These are phyloP conservation scores for Agriopis aurantiaria DNA, from an alignment of 2,888 invertebrate species.

Conservation along the genomic window DNA sequence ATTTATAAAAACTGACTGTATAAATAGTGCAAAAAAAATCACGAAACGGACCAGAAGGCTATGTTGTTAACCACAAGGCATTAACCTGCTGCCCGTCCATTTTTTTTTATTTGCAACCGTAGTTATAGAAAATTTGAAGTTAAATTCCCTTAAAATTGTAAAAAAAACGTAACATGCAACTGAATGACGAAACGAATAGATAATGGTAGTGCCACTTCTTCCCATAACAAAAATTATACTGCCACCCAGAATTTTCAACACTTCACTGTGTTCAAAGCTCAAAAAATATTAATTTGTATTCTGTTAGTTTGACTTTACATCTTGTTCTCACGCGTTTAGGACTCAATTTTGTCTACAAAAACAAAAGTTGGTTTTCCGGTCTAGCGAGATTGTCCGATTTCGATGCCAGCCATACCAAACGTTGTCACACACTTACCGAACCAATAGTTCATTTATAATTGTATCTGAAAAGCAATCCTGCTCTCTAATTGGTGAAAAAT, in stretches of 20 bases:
- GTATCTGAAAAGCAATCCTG: conserved; percentile 26
- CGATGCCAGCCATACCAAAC: conserved; percentile 9
- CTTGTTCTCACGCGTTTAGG: not conserved
- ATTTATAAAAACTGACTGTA: no score
- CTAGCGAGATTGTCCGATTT: conserved; percentile 8
- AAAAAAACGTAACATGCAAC: not conserved
- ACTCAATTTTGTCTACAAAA: not conserved
- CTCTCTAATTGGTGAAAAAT: conserved; percentile 29
- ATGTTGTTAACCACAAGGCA: no score
- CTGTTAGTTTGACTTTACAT: not conserved
- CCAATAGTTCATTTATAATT: conserved; percentile 21
- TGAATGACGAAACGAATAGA: conserved; percentile 13
- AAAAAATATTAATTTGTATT: not conserved
- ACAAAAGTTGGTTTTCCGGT: conserved; percentile 14
- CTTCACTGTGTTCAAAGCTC: not conserved
- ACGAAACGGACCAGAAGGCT: no score
- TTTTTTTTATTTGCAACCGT: no score
- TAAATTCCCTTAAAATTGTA: not conserved
- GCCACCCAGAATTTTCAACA: conserved; percentile 23
- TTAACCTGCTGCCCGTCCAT: no score
- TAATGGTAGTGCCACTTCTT: conserved; percentile 17
- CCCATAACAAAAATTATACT: conserved; percentile 12
- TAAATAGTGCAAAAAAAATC: no score
- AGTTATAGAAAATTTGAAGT: no score
- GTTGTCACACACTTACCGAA: conserved; percentile 13